These are phyloP conservation scores for Tenrec ecaudatus DNA, from an alignment of 2,113 vertebrate species.

Conservation along the genomic window DNA sequence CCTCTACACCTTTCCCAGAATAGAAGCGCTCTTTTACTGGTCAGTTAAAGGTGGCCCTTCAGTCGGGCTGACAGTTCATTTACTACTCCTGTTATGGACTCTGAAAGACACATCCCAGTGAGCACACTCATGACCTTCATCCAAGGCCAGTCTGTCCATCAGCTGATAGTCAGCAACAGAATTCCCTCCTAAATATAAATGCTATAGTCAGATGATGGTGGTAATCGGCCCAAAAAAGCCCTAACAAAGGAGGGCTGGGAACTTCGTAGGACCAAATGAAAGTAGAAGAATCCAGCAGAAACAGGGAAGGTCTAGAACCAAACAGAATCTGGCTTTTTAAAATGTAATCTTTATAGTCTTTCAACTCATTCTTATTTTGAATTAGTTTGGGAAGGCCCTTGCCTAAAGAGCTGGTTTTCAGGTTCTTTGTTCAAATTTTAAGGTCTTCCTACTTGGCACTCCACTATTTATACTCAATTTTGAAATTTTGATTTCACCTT, in stretches of 20 bases:
- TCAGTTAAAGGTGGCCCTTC: background rate
- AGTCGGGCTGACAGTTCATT: background rate
- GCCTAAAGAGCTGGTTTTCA: background rate
- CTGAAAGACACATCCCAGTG: background rate
- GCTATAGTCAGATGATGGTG: no score
- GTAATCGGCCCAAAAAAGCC: background rate
- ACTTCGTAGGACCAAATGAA: background rate
- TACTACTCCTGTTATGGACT: background rate
- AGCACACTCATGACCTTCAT: background rate
- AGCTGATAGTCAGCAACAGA: background rate
- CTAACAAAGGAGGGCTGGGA: background rate
- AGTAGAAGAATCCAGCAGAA: background rate
- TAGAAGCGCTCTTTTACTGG: background rate
- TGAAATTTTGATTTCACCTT: slow-evolving; percentile 52
- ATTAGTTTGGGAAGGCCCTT: background rate
- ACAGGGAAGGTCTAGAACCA: background rate
- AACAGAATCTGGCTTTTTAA: background rate
- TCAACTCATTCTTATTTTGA: background rate
- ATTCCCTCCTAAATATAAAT: background rate
- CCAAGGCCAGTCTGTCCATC: background rate
- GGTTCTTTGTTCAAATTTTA: slow-evolving; percentile 24
- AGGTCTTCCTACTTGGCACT: slow-evolving; percentile 10
- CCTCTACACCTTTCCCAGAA: background rate
- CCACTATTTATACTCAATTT: slow-evolving; percentile 33
- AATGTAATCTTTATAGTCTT: background rate